Evolutionary conservation across 2,113 vertebrate species (phyloP), one percentile per base, ranked within the genome.

Genomic region (Heterotilapia buettikoferi): DNA sequence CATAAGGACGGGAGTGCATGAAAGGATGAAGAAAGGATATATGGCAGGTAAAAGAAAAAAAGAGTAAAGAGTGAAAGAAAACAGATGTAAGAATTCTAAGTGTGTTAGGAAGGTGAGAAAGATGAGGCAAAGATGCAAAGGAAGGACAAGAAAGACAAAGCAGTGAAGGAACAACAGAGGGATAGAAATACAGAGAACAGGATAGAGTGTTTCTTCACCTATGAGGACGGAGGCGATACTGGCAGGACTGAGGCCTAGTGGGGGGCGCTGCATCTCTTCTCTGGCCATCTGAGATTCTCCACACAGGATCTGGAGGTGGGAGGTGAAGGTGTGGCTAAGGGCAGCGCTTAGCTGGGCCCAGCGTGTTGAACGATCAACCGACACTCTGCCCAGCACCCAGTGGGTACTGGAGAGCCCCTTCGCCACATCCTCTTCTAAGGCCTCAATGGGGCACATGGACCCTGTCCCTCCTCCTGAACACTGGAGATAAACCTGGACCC

Each of bases 291-390:
- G 84, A 9, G 85, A 5, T 1, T 88, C 90, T 29, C 89, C 89
- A 26, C 94, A 95, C n/a, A 96, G 38, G 11, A 87, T 82, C 56
- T 88, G 88, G 43, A 95, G 91, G 91, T 94, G 92, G 68, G 90
- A 83, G 85, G 84, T 76, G 89, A 96, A 88, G 79, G 87, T 24
- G 40, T 54, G 89, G 50, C 86, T 47, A 84, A 95, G 90, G 80
- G 79, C 33, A 12, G 83, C 71, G 47, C 57, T 82, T 76, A 96
- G 90, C 88, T 94, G 86, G 13, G 90, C n/a, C 95, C 95, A 96
- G 12, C 45, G 2, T 26, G 11, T 94, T 1, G 61, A 71, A 5
- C 90, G 86, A 52, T 94, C 88, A 4, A 96, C 88, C 0, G 29
- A 53, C 36, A 95, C 86, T 7, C 92, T 43, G 52, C 94, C 93